A percentile compares a stretch with the other conserved stretches of the same genome.
Evolutionary conservation across 2,888 invertebrate species (phyloP).

Genomic region (Agelastica alni): DNA sequence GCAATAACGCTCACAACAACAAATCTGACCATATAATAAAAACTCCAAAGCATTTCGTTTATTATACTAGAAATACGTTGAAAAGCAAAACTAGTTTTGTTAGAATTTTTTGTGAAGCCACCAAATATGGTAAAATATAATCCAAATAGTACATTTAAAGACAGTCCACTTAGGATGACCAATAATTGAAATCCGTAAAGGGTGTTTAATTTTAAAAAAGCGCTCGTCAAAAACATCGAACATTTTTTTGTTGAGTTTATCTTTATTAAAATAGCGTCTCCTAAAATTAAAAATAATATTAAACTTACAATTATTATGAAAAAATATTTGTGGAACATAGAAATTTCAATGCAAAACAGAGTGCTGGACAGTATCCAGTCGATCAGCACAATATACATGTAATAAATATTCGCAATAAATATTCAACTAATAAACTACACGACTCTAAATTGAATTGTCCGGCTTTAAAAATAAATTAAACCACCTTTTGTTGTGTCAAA

Average conservation of each 20-base stretch:
- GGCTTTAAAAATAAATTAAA: no score
- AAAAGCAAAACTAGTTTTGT: conserved; percentile 10
- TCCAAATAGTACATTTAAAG: conserved; percentile 30
- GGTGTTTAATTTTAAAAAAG: conserved; percentile 23
- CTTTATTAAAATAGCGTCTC: conserved; percentile 18
- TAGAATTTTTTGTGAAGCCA: conserved; percentile 29
- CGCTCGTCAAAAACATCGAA: conserved; percentile 20
- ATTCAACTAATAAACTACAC: no score
- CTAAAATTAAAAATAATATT: conserved; percentile 18
- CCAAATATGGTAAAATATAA: conserved; percentile 37
- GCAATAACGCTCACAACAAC: conserved; percentile 30
- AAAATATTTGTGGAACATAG: not conserved
- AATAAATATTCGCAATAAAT: no score
- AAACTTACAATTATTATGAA: no score
- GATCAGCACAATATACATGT: no score
- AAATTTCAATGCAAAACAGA: no score
- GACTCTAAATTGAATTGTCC: no score
- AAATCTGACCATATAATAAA: conserved; percentile 32
- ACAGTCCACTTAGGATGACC: conserved; percentile 25
- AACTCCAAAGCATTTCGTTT: conserved; percentile 33
- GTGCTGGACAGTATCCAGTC: no score
- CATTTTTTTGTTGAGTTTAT: conserved; percentile 22
- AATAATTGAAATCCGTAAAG: conserved; percentile 28
- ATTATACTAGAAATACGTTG: conserved; percentile 24
- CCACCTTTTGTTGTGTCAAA: no score